phyloP scores from a whole-genome alignment of 2,888 invertebrate species.

The Chymomyza caudatula region DNA sequence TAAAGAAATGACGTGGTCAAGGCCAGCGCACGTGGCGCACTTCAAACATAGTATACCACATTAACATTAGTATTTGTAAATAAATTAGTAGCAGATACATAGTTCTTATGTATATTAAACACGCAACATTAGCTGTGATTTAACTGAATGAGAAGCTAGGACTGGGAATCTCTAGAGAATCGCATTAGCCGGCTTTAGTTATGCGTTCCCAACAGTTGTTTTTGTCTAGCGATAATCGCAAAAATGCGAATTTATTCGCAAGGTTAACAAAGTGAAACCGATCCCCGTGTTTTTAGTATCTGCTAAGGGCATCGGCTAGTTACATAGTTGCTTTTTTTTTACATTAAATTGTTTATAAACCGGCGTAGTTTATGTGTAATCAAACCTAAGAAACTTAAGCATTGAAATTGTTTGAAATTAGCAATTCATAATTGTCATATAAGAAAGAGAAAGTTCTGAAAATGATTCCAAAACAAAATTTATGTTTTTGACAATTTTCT shows the following conservation, averaged over 20 bases:
- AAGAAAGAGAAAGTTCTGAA: background rate
- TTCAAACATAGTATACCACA: conserved; percentile 23
- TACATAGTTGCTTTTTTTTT: too few species aligned
- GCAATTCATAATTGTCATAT: background rate
- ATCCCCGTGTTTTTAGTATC: background rate
- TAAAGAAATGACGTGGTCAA: conserved; percentile 59
- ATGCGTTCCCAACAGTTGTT: background rate
- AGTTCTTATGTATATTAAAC: background rate
- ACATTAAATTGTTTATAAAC: background rate
- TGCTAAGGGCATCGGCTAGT: background rate
- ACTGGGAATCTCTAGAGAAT: too few species aligned
- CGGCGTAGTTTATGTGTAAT: background rate
- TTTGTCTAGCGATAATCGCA: background rate
- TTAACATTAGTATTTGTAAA: background rate
- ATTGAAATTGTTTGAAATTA: background rate
- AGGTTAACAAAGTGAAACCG: background rate
- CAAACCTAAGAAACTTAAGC: background rate
- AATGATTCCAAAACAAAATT: too few species aligned
- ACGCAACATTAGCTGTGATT: background rate
- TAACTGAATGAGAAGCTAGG: too few species aligned
- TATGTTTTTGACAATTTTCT: too few species aligned
- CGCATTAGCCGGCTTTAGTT: background rate
- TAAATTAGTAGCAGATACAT: background rate
- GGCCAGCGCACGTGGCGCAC: conserved; percentile 47
- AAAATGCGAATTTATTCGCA: background rate